Base-by-base conservation (phyloP, 1,140 invertebrate species). In the Triops longicaudatus region DNA sequence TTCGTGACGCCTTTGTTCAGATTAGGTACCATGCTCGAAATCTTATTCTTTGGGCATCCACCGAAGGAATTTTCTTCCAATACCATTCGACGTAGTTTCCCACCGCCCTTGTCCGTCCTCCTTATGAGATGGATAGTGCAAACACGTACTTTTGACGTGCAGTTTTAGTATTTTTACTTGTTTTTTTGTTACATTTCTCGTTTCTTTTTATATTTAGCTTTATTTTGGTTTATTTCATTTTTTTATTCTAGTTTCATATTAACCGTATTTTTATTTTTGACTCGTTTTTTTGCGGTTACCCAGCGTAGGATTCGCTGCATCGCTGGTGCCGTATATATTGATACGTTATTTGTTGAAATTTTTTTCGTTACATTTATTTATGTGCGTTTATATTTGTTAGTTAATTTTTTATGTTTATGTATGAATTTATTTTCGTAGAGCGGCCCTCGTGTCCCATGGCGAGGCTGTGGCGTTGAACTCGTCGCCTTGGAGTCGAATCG, bases 1-100 rank as follows among this genome's bases (percentile, higher is more conserved):
- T 98, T 76, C 88, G 92, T 79, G 95, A 97, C 78, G 92, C 94
- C 11, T 93, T 93, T 81, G 91, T 94, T 78, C 91, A 93, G 77
- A 94, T 95, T 78, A 89, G 87, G 87, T 88, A 80, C 31, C 10
- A 63, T 2, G 50, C 50, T 11, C 31, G 31, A 37, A 37, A 7
- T 37, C 31, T 7, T 2, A 4, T 37, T 37, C 31, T 37, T 37
- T 37, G 31, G 31, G 31, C 31, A 37, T 37, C 7, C 31, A 37
- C 31, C 31, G 31, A 37, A 37, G 7, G 7, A 37, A 2, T 37
- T 37, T 37, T 37, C 31, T 14, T 22, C 50, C 14, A 5, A 63
- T 6, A 17, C 17, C 14, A 0, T 63, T 63, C 6, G 6, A 63
- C 17, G 10, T 22, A 6, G 17, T 63, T 63, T 1, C 14, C 2